phyloP scores from a whole-genome alignment of 2,888 invertebrate species.

The Candidula unifasciata region DNA sequence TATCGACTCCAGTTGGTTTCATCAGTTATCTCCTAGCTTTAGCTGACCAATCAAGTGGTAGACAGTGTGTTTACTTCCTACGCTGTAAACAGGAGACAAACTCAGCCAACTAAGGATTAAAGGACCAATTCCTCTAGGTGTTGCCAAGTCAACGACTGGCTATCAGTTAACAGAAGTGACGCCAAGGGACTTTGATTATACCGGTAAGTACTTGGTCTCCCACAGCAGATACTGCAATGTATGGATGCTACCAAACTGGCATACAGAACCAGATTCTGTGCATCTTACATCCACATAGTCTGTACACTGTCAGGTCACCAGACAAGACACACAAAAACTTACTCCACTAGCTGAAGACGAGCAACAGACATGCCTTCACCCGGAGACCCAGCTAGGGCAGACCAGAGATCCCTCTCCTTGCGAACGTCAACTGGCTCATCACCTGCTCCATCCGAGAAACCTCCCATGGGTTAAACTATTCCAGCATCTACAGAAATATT shows the following conservation, averaged over 20 bases:
- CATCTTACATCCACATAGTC: too few relatives aligned
- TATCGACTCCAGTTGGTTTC: too few relatives aligned
- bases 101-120: neutral
- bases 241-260: neutral
- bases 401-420: constrained; percentile 46
- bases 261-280: too few relatives aligned
- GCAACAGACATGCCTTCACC: constrained; percentile 53
- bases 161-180: neutral
- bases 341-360: constrained; percentile 38
- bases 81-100: neutral
- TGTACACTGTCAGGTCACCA: too few relatives aligned
- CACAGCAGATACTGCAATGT: too few relatives aligned
- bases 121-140: neutral
- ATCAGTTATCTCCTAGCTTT: too few relatives aligned
- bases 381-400: constrained; percentile 56
- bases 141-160: neutral
- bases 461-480: constrained; percentile 49
- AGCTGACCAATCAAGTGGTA: too few relatives aligned
- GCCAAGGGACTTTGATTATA: too few relatives aligned
- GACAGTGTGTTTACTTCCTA: neutral
- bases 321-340: neutral
- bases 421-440: constrained; percentile 48
- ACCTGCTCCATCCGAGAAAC: constrained; percentile 47
- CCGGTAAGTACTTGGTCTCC: too few relatives aligned
- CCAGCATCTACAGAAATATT: constrained; percentile 53